phyloP scores from a whole-genome alignment of 2,113 vertebrate genomes.

The Hipposideros armiger region DNA sequence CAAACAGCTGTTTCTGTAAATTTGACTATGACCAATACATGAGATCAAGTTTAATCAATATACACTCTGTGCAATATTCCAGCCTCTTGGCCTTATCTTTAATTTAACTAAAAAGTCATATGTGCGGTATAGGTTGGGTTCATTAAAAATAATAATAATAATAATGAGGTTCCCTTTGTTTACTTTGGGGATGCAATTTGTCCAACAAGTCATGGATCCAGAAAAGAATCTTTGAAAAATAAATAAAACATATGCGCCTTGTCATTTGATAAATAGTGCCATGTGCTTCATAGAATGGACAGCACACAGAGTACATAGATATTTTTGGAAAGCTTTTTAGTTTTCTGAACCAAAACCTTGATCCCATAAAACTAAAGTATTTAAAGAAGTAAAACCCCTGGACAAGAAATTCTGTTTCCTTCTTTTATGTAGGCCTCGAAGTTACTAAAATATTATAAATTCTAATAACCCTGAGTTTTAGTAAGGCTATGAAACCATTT shows the following conservation, averaged over 20 bases:
- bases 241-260: neutral
- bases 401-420: neutral
- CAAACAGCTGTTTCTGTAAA: conserved; percentile 5
- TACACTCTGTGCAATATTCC: neutral
- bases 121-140: neutral
- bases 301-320: neutral
- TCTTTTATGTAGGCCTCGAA: neutral
- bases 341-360: neutral
- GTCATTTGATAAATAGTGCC: neutral
- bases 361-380: neutral
- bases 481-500: neutral
- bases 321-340: neutral
- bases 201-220: neutral
- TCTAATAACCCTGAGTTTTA: neutral
- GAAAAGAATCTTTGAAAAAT: conserved; percentile 51
- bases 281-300: neutral
- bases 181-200: neutral
- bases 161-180: conserved; percentile 16
- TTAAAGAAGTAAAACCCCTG: neutral
- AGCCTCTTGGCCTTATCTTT: neutral
- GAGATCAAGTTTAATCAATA: conserved; percentile 42
- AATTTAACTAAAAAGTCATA: conserved; percentile 1
- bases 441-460: neutral
- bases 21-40: conserved; percentile 43
- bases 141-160: neutral